These are phyloP conservation scores for Oncorhynchus nerka DNA, from an alignment of 2,113 vertebrate genomes.

Conservation along the genomic window DNA sequence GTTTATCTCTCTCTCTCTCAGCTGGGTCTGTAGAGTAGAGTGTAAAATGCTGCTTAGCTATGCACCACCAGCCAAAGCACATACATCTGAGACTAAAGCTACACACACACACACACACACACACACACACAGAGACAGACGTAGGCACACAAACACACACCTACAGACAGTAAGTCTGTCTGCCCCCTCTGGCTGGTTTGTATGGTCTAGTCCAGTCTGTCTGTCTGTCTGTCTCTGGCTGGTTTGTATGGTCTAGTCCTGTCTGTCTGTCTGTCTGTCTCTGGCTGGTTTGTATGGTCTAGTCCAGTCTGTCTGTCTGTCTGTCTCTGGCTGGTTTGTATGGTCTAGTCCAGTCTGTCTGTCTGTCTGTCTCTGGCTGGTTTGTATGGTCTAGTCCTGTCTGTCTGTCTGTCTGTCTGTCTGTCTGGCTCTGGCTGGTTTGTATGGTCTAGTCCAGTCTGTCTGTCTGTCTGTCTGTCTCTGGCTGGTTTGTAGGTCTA, in stretches of 20 bases:
- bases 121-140: background rate
- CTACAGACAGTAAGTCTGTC: background rate
- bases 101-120: background rate
- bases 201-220: background rate
- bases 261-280: background rate
- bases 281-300: no score
- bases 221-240: background rate
- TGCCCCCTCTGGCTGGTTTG: background rate
- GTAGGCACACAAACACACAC: background rate
- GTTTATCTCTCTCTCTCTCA: conserved; percentile 12
- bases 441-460: background rate
- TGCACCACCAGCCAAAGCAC: background rate
- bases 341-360: no score
- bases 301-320: no score
- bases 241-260: no score
- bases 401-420: no score
- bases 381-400: no score
- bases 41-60: conserved; percentile 22
- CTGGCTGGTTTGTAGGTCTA: no score
- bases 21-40: conserved; percentile 2
- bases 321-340: no score
- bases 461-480: no score
- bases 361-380: no score
- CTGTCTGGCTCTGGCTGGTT: background rate
- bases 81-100: conserved; percentile 13